Evolutionary conservation across 2,797 vertebrate genomes (phyloP).

Genomic region (Diplodus sargus): DNA sequence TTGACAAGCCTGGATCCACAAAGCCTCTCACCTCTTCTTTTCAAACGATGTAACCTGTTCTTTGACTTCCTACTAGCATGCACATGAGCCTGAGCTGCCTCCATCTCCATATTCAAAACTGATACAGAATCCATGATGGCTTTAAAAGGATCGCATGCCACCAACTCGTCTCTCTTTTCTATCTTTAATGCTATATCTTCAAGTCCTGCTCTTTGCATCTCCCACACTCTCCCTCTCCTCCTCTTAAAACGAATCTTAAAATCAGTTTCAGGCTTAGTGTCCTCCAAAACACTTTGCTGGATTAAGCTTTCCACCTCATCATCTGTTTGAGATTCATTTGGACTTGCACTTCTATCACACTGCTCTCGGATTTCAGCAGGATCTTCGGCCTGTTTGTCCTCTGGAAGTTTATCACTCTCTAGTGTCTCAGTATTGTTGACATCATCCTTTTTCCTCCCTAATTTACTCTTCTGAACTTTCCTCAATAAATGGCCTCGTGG

Average conservation of each 20-base stretch:
- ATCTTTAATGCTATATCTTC: constrained; percentile 59
- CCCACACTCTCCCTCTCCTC: constrained; percentile 84
- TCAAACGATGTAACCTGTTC: constrained; percentile 74
- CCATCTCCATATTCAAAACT: constrained; percentile 86
- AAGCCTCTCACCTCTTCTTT: constrained; percentile 63
- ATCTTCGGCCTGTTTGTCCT: constrained; percentile 16
- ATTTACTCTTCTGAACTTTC: constrained; percentile 54
- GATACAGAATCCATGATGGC: constrained; percentile 87
- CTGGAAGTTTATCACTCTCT: constrained; percentile 1
- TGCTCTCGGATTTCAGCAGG: not conserved
- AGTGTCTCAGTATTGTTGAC: not conserved
- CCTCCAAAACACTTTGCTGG: constrained; percentile 47
- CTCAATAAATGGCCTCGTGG: constrained; percentile 50
- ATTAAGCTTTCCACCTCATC: constrained; percentile 20
- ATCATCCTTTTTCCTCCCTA: constrained; percentile 31
- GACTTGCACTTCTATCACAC: not conserved
- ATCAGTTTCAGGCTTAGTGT: constrained; percentile 70
- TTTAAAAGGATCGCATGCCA: constrained; percentile 81
- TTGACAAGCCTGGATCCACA: constrained; percentile 33
- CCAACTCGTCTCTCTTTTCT: constrained; percentile 56
- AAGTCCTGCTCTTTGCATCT: constrained; percentile 75
- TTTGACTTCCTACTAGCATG: constrained; percentile 78
- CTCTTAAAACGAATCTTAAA: constrained; percentile 86
- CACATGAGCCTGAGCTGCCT: constrained; percentile 81
- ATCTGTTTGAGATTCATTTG: constrained; percentile 10